Conservation (phyloP, 2,888 invertebrate genomes). For the Beris chalybata region DNA sequence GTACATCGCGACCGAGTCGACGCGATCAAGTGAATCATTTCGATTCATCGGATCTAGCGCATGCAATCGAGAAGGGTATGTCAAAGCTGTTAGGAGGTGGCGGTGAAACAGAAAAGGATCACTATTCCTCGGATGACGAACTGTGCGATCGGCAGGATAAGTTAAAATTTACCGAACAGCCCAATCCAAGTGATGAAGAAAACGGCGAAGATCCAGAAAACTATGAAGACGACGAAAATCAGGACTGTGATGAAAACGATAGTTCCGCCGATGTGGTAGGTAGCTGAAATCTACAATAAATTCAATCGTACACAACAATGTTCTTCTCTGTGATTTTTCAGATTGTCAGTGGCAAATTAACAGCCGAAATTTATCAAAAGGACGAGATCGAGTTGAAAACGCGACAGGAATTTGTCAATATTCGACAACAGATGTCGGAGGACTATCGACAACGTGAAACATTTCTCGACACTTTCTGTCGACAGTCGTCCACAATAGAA, state of each 20-base stretch:
- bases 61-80: slow-evolving; percentile 21
- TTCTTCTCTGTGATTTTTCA: neutral
- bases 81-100: slow-evolving; percentile 35
- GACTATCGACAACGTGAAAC: slow-evolving; percentile 53
- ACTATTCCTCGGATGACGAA: neutral
- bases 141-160: slow-evolving; percentile 40
- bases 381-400: slow-evolving; percentile 38
- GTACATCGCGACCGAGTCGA: neutral
- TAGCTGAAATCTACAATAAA: neutral
- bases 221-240: slow-evolving; percentile 17
- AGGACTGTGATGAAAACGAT: slow-evolving; percentile 13
- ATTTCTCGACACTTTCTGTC: slow-evolving; percentile 52
- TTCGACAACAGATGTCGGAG: slow-evolving; percentile 51
- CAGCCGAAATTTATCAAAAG: neutral
- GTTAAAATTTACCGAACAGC: slow-evolving; percentile 40
- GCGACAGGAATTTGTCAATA: slow-evolving; percentile 47
- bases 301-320: neutral
- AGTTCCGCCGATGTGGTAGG: slow-evolving; percentile 11
- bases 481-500: slow-evolving; percentile 45
- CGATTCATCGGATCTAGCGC: slow-evolving; percentile 8
- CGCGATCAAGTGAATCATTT: neutral
- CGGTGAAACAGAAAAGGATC: neutral
- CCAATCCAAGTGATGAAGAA: slow-evolving; percentile 37
- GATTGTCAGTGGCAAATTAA: neutral
- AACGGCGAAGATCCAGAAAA: slow-evolving; percentile 35